A percentile compares a stretch with the other conserved stretches of the same genome.
Conservation (phyloP, 2,888 invertebrate species). For the Cataglyphis altisquamis region DNA sequence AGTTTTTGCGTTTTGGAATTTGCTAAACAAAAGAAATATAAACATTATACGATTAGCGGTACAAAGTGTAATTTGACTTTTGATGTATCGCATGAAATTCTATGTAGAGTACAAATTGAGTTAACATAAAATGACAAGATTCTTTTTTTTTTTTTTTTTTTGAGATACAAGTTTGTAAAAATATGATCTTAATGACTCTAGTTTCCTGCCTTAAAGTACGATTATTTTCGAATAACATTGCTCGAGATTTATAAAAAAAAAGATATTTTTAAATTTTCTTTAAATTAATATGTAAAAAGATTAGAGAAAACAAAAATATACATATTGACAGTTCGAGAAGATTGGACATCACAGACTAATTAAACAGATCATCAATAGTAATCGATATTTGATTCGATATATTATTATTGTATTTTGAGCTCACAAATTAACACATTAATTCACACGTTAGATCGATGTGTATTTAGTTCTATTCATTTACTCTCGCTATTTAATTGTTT, state of each 20-base stretch:
- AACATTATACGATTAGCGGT: not conserved
- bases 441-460: no score
- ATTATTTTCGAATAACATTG: not conserved
- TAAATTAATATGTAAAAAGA: not conserved
- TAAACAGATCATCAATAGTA: not conserved
- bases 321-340: not conserved
- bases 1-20: not conserved
- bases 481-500: not conserved
- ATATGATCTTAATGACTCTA: not conserved
- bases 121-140: not conserved
- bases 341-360: not conserved
- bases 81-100: not conserved
- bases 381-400: no score
- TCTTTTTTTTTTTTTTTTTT: not conserved
- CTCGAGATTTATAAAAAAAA: not conserved
- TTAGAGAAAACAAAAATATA: not conserved
- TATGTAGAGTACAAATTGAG: not conserved
- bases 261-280: not conserved
- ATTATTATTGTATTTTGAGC: no score
- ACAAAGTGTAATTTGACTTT: conserved; percentile 7
- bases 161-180: not conserved
- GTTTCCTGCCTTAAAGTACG: not conserved
- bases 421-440: not conserved
- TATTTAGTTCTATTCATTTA: no score
- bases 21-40: not conserved